These are phyloP conservation scores for Pristis pectinata DNA, from an alignment of 2,797 vertebrate genomes.

Conservation along the genomic window DNA sequence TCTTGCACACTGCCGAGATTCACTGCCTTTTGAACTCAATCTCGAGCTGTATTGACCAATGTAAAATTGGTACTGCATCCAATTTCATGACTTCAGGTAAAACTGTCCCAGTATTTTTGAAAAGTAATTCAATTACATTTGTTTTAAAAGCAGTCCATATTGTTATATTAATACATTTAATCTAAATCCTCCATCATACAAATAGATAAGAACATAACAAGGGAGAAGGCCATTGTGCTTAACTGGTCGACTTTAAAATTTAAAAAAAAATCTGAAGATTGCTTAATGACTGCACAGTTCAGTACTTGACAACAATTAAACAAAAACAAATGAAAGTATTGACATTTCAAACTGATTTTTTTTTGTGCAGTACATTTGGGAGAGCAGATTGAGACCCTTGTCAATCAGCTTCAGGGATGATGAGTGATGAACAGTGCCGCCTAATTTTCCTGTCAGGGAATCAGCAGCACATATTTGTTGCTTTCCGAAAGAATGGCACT, in stretches of 20 bases:
- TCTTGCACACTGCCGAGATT: not conserved
- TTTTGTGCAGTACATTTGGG: not conserved
- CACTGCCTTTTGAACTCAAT: not conserved
- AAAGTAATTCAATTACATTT: not conserved
- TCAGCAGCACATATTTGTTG: not conserved
- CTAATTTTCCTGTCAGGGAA: not conserved
- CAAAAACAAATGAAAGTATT: not conserved
- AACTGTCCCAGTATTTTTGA: not conserved
- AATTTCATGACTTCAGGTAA: not conserved
- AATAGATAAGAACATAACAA: not conserved
- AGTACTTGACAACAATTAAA: not conserved
- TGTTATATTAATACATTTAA: not conserved
- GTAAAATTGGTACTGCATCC: not conserved
- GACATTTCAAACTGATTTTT: not conserved
- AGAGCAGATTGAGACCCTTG: not conserved
- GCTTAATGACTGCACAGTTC: not conserved
- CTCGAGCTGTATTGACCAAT: not conserved
- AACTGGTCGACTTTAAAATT: not conserved
- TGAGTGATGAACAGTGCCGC: not conserved
- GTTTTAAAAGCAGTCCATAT: too few species aligned
- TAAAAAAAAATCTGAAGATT: not conserved
- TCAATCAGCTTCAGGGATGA: not conserved
- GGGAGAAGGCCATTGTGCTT: not conserved
- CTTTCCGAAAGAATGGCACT: not conserved
- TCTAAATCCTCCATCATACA: not conserved